Evolutionary conservation across 2,888 invertebrate species (phyloP).

Genomic region (Pristionchus mayeri): DNA sequence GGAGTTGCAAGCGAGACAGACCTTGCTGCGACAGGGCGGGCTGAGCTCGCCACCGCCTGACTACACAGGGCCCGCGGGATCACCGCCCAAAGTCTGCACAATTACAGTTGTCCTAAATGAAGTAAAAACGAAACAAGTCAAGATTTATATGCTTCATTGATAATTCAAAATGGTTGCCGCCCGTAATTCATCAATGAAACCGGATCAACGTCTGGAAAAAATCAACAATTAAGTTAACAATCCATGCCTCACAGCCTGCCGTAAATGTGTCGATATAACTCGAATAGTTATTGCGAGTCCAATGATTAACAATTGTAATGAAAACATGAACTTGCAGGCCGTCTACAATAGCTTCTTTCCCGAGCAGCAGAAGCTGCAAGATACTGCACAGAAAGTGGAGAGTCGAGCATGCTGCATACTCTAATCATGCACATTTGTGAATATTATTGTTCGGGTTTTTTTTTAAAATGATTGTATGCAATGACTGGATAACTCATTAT

Average conservation of each 20-base stretch:
- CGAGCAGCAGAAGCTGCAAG: slow-evolving; percentile 1
- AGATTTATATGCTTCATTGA: too few relatives aligned
- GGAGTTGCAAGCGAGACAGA: slow-evolving; percentile 62
- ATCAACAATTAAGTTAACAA: neutral
- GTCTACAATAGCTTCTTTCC: slow-evolving; percentile 50
- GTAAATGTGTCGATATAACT: too few relatives aligned
- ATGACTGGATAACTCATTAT: too few relatives aligned
- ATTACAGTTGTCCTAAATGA: too few relatives aligned
- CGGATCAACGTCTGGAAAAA: neutral
- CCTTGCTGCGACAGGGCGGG: slow-evolving; percentile 55
- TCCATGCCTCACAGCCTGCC: too few relatives aligned
- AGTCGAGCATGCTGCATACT: slow-evolving; percentile 10
- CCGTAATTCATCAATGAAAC: neutral
- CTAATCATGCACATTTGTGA: neutral
- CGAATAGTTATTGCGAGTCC: too few relatives aligned
- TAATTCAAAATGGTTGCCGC: too few relatives aligned
- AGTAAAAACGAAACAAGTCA: too few relatives aligned
- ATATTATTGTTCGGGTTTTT: too few relatives aligned
- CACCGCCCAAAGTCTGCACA: neutral
- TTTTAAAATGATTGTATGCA: too few relatives aligned
- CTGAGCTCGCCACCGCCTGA: slow-evolving; percentile 57
- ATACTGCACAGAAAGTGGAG: slow-evolving; percentile 26
- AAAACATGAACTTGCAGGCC: neutral
- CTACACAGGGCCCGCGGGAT: slow-evolving; percentile 48
- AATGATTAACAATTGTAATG: too few relatives aligned